Evolutionary conservation across 2,797 vertebrate genomes (phyloP).

Genomic region (Balearica regulorum): DNA sequence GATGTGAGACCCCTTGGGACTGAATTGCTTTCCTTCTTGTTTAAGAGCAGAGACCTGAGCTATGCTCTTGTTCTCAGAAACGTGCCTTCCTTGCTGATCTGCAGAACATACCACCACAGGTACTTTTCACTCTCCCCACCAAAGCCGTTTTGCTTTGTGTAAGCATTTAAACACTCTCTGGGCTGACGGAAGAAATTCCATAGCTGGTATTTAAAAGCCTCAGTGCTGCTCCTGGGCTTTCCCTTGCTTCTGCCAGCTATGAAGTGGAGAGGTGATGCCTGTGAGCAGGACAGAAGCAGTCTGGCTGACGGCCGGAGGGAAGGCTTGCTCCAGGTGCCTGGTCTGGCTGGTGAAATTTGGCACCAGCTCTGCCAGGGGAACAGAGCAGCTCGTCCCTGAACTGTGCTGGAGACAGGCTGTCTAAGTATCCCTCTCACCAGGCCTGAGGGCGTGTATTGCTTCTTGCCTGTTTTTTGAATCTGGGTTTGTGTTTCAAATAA

Average conservation of each 20-base stretch:
- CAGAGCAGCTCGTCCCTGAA: background rate
- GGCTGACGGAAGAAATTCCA: background rate
- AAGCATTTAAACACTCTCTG: background rate
- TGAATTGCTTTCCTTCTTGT: background rate
- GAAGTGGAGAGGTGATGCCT: background rate
- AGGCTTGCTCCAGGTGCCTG: background rate
- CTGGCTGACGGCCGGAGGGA: accelerated
- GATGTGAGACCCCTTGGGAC: background rate
- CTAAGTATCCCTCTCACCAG: background rate
- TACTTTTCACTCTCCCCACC: background rate
- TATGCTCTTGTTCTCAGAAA: background rate
- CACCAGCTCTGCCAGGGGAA: no score
- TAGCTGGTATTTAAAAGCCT: background rate
- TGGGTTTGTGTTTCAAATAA: background rate
- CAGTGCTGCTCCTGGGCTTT: background rate
- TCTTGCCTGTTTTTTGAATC: background rate
- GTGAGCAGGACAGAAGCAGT: background rate
- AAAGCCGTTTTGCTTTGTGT: background rate
- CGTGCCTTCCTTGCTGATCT: background rate
- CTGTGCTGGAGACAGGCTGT: background rate
- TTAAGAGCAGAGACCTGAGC: background rate
- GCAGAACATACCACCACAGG: background rate
- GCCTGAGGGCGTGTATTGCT: background rate
- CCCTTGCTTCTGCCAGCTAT: background rate
- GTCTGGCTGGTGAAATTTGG: background rate